Base-by-base conservation (phyloP, 2,113 vertebrate genomes). In the Hypocryptadius cinnamomeus region DNA sequence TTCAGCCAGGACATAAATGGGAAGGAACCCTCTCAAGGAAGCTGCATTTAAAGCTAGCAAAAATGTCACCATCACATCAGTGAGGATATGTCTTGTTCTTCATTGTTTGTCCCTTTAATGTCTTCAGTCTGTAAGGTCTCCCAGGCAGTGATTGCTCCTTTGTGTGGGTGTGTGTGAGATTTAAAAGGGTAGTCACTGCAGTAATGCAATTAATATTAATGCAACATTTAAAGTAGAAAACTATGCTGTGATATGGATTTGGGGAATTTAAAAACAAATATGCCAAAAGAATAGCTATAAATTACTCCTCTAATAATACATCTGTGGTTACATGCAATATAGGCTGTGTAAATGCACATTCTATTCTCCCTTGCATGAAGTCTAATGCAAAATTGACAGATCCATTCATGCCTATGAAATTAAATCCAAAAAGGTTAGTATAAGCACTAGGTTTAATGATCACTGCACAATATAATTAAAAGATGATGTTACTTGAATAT, bases 401-500 rank as follows among this genome's bases (percentile, higher is more conserved):
- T 94, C 61, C 72, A 39, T 79, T 82, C 47, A 53, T 40, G 68
- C 56, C 89, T 68, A 40, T 73, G 71, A 92, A 94, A 93, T 94
- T 70, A 89, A 85, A 95, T 83, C 71, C 51, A 91, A 78, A 63
- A 79, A 85, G 68, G 61, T 83, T 92, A 79, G 71, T 44, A 92
- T 93, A 95, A 91, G 93, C 95, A 89, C 92, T 96, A 79, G 84
- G 91, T 95, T 96, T 97, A 95, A 96, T 94, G 84, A 95, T 96
- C 83, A 50, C 73, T 61, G 59, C 87, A 57, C 73, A 53, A 72
- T 84, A 85, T 97, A 97, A 97, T 97, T 97, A 97, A 97, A 97
- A 97, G 96, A 90, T 93, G 94, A 95, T 96, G 96, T 94, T 97
- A 97, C 95, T 90, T 90, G 96, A 96, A 93, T 94, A 97, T 96